These are phyloP conservation scores for Clarias macrocephalus DNA, from an alignment of 2,113 vertebrate species.

Conservation along the genomic window DNA sequence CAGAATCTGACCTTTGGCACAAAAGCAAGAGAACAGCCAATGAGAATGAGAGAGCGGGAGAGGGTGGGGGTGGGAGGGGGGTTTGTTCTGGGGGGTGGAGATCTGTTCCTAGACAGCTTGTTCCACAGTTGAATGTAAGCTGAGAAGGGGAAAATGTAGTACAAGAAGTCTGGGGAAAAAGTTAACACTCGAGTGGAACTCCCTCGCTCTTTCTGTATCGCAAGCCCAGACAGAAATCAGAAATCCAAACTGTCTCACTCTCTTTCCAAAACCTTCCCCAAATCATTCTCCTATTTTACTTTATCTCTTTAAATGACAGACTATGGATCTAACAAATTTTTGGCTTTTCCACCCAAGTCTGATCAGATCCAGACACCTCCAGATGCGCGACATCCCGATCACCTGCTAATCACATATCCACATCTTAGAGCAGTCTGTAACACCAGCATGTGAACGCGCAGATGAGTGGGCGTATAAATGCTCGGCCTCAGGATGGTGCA, in stretches of 20 bases:
- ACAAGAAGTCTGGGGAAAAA: background rate
- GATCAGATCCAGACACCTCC: constrained; percentile 21
- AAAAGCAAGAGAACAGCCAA: background rate
- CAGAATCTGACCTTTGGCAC: constrained; percentile 21
- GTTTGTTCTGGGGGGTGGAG: no score
- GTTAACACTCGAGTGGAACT: background rate
- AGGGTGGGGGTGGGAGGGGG: no score
- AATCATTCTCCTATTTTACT: background rate
- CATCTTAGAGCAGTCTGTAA: background rate
- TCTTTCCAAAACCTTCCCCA: background rate
- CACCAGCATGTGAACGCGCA: background rate
- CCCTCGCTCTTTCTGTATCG: constrained; percentile 57
- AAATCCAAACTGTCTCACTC: background rate
- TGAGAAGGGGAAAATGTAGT: background rate
- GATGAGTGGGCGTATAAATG: background rate
- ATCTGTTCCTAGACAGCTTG: background rate
- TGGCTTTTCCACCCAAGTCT: background rate
- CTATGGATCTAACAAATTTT: background rate
- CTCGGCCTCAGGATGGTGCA: background rate
- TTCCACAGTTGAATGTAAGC: background rate
- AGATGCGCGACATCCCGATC: background rate
- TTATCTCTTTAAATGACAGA: constrained; percentile 2
- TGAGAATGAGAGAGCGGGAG: background rate
- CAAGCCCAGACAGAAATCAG: constrained; percentile 40
- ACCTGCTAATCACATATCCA: constrained; percentile 15